Percentiles rank a stretch among this genome's conserved stretches.
phyloP scores from a whole-genome alignment of 2,113 vertebrate genomes.

The Mustela lutreola region DNA sequence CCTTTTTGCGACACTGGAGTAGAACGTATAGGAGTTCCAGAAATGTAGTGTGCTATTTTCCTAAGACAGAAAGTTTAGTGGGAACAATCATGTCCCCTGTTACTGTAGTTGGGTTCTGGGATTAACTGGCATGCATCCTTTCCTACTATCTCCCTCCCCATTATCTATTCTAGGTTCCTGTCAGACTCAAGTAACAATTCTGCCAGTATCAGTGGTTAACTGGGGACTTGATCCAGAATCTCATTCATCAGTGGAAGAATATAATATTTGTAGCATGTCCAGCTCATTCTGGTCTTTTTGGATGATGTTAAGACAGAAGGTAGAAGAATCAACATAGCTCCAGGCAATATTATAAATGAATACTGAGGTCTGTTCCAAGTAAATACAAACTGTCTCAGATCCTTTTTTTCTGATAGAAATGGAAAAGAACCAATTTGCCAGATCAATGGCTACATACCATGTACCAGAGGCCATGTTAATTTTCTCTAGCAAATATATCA shows the following conservation, averaged over 20 bases:
- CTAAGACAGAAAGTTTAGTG: neutral
- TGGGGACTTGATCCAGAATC: neutral
- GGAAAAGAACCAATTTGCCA: slow-evolving; percentile 18
- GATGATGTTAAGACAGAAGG: slow-evolving; percentile 2
- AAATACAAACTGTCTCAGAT: neutral
- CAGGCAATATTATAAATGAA: slow-evolving; percentile 24
- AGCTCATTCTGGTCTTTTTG: neutral
- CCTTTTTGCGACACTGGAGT: neutral
- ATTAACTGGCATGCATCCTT: neutral
- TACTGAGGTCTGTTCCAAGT: slow-evolving; percentile 4
- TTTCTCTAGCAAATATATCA: slow-evolving; percentile 46
- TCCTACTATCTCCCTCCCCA: neutral
- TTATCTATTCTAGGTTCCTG: neutral
- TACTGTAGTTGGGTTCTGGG: neutral
- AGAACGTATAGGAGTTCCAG: neutral
- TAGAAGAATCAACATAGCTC: neutral
- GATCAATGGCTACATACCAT: neutral
- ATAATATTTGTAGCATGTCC: neutral
- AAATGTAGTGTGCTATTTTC: neutral
- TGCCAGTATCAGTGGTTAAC: neutral
- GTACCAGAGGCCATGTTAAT: slow-evolving; percentile 11
- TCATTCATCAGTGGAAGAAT: neutral
- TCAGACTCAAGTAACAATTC: neutral
- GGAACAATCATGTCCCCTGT: neutral
- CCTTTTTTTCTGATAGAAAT: slow-evolving; percentile 33